A percentile compares a stretch with the other conserved stretches of the same genome.
Conservation (phyloP, 1,140 invertebrate species). For the Ips nitidus region DNA sequence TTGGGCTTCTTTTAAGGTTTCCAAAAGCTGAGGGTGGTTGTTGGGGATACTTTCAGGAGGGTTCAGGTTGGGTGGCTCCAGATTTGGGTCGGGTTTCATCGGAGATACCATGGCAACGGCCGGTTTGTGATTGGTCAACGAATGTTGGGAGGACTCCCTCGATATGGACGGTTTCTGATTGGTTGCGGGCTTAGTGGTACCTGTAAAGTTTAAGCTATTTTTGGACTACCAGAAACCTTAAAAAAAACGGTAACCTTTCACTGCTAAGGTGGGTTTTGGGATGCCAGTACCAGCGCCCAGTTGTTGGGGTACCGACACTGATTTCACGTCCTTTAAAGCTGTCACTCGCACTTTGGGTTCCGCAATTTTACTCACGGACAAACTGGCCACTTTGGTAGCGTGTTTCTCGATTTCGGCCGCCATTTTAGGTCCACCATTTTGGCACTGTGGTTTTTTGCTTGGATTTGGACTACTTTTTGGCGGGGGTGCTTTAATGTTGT, state of each 20-base stretch:
- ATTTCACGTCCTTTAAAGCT: conserved; percentile 32
- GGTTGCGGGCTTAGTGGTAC: conserved; percentile 37
- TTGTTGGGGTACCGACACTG: conserved; percentile 22
- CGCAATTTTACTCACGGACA: conserved; percentile 44
- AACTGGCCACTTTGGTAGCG: conserved; percentile 47
- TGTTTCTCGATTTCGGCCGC: conserved; percentile 49
- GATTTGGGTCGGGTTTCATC: conserved; percentile 56
- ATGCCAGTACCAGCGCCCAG: conserved; percentile 65
- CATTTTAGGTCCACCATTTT: conserved; percentile 36
- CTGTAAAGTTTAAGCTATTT: conserved; percentile 35
- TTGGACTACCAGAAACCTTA: conserved; percentile 36
- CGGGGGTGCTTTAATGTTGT: conserved; percentile 23
- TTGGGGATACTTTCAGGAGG: not conserved
- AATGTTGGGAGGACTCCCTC: conserved; percentile 46
- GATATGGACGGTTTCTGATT: conserved; percentile 36
- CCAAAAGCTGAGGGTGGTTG: conserved; percentile 20
- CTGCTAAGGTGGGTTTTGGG: conserved; percentile 86
- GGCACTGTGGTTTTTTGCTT: conserved; percentile 10
- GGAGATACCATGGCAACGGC: conserved; percentile 74
- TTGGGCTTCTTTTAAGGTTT: conserved; percentile 30
- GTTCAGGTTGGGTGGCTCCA: not conserved
- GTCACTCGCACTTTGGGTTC: conserved; percentile 48
- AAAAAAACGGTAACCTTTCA: conserved; percentile 65
- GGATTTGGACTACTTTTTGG: conserved; percentile 43
- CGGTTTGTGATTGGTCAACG: conserved; percentile 52